These are phyloP conservation scores for Caiman crocodilus DNA, from an alignment of 2,797 vertebrate genomes.

Conservation along the genomic window DNA sequence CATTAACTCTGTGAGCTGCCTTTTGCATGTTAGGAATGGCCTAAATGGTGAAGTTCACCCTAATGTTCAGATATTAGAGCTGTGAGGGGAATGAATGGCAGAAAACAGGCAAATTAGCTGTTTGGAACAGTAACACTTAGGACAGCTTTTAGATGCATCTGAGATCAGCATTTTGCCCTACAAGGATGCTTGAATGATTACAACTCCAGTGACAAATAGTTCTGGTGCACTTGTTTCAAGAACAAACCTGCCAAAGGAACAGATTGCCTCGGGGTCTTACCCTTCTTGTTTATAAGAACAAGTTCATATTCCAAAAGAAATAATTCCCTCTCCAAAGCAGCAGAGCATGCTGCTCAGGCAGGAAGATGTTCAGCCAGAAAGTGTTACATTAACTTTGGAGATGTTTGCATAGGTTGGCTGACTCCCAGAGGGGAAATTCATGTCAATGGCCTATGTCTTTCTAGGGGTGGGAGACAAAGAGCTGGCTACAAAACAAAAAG, in stretches of 20 bases:
- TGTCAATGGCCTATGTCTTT: fast-evolving
- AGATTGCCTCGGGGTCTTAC: slow-evolving; percentile 39
- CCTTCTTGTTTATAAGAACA: not conserved
- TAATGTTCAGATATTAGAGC: fast-evolving
- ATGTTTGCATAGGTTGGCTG: not conserved
- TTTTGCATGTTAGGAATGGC: not conserved
- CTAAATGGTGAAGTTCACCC: not conserved
- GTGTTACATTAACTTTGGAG: not conserved
- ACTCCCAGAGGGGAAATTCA: fast-evolving
- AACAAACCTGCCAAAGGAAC: slow-evolving; percentile 14
- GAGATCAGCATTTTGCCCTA: not conserved
- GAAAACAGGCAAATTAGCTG: not conserved
- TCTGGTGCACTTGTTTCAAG: not conserved
- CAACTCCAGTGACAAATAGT: not conserved
- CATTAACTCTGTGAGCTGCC: not conserved
- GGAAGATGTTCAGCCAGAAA: fast-evolving
- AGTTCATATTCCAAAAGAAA: not conserved
- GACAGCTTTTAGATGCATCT: not conserved
- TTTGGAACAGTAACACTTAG: not conserved
- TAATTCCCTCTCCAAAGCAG: not conserved
- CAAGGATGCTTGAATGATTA: not conserved
- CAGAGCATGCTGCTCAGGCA: not conserved
- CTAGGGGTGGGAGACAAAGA: not conserved
- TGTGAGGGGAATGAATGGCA: not conserved
- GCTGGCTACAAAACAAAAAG: not conserved